Conservation (phyloP, 2,888 invertebrate species). For the Parnassius mnemosyne region DNA sequence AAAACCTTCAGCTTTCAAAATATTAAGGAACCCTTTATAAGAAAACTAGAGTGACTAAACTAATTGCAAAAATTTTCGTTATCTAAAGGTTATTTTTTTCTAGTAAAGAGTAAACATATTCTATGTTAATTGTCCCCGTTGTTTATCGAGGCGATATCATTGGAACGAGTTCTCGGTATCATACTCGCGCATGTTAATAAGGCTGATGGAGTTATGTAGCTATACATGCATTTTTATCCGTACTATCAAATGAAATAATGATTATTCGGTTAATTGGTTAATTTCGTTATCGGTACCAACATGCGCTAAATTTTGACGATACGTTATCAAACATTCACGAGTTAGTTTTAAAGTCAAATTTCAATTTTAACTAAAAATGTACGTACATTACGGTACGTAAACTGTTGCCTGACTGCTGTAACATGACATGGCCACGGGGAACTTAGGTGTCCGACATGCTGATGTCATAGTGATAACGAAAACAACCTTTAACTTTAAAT, state of each 20-base stretch:
- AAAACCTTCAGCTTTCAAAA: too few relatives aligned
- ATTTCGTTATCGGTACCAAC: slow-evolving; percentile 8
- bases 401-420: too few relatives aligned
- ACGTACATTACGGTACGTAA: too few relatives aligned
- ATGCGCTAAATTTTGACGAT: slow-evolving; percentile 9
- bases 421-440: too few relatives aligned
- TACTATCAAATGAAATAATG: slow-evolving; percentile 11
- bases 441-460: background rate
- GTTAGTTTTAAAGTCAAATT: too few relatives aligned
- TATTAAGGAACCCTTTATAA: too few relatives aligned
- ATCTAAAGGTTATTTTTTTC: slow-evolving; percentile 3
- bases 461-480: background rate
- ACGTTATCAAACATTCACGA: background rate
- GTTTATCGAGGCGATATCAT: slow-evolving; percentile 22
- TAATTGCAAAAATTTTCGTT: background rate
- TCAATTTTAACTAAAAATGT: too few relatives aligned
- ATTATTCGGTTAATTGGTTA: slow-evolving; percentile 17
- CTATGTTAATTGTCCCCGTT: slow-evolving; percentile 22
- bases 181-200: slow-evolving; percentile 19
- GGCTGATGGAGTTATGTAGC: background rate
- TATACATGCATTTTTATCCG: slow-evolving; percentile 5
- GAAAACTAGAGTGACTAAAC: background rate
- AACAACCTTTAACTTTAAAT: background rate
- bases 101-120: slow-evolving; percentile 17
- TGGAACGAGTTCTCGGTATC: slow-evolving; percentile 20